These are phyloP conservation scores for Ammodytes marinus DNA, from an alignment of 2,113 vertebrate genomes.

Conservation along the genomic window DNA sequence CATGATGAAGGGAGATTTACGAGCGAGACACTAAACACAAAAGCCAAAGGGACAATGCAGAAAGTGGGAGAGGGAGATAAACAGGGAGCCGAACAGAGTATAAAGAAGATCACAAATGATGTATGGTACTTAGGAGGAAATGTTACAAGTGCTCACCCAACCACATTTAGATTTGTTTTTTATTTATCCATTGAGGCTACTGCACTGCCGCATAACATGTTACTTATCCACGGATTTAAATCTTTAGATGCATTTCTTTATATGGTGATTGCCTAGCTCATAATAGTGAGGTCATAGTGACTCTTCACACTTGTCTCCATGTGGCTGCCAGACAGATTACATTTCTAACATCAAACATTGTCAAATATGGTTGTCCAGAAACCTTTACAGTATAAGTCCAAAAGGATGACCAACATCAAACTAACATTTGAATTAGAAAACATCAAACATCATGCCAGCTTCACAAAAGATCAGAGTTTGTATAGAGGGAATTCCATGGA, in stretches of 20 bases:
- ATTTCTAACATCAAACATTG: conserved; percentile 28
- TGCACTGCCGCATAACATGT: background rate
- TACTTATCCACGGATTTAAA: background rate
- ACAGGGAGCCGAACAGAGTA: conserved; percentile 10
- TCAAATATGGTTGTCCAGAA: conserved; percentile 1
- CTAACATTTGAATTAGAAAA: conserved; percentile 15
- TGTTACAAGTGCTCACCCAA: background rate
- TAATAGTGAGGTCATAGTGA: background rate
- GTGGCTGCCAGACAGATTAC: background rate
- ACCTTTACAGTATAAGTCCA: background rate
- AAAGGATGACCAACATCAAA: conserved; percentile 27
- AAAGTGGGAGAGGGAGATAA: background rate
- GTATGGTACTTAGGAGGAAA: conserved; percentile 1
- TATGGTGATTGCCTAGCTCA: background rate
- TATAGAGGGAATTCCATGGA: background rate
- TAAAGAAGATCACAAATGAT: conserved; percentile 14
- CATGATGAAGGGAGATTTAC: conserved; percentile 31
- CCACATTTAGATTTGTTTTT: background rate
- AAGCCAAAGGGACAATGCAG: conserved; percentile 27
- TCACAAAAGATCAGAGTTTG: conserved; percentile 20
- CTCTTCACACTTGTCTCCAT: background rate
- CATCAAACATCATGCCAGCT: conserved; percentile 21
- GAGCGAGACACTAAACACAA: conserved; percentile 30
- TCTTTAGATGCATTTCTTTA: background rate
- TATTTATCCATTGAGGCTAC: too few relatives aligned